Conservation (phyloP, 1,140 invertebrate species). For the Zaprionus davidi region DNA sequence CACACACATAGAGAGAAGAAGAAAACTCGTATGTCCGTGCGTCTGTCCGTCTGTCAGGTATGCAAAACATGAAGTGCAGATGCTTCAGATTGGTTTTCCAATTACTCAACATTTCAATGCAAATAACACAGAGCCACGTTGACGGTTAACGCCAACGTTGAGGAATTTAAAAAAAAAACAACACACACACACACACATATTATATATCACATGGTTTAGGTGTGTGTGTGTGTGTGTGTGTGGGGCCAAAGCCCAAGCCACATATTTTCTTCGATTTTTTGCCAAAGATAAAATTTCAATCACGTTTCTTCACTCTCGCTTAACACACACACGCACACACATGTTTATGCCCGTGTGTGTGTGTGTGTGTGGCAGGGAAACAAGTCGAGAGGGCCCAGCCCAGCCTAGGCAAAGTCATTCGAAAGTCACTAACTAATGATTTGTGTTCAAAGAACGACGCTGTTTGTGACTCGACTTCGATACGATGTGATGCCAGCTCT, state of each 20-base stretch:
- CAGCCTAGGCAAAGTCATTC: slow-evolving; percentile 28
- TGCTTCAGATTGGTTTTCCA: slow-evolving; percentile 81
- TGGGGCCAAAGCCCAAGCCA: slow-evolving; percentile 47
- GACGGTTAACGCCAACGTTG: slow-evolving; percentile 52
- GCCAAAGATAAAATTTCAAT: slow-evolving; percentile 79
- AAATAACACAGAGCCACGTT: slow-evolving; percentile 62
- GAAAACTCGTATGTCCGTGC: slow-evolving; percentile 5
- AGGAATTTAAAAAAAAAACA: slow-evolving; percentile 46
- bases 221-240: slow-evolving; percentile 24
- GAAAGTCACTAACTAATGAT: slow-evolving; percentile 39
- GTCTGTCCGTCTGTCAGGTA: slow-evolving; percentile 53
- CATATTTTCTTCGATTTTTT: slow-evolving; percentile 65
- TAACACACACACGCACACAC: slow-evolving; percentile 40
- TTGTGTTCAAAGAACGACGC: slow-evolving; percentile 16
- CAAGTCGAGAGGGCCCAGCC: slow-evolving; percentile 10
- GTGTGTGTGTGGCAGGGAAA: slow-evolving; percentile 11
- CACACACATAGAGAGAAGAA: background rate
- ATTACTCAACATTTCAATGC: slow-evolving; percentile 81
- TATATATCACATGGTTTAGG: slow-evolving; percentile 8
- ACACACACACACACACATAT: slow-evolving; percentile 2
- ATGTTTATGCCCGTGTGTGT: slow-evolving; percentile 1
- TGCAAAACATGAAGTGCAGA: slow-evolving; percentile 79
- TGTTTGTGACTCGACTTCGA: slow-evolving; percentile 3
- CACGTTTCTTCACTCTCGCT: slow-evolving; percentile 75
- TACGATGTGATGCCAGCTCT: background rate